Percentiles rank a stretch among this genome's conserved stretches.
These are phyloP conservation scores for Dryomyza anilis DNA, from an alignment of 2,888 invertebrate species.

Conservation along the genomic window DNA sequence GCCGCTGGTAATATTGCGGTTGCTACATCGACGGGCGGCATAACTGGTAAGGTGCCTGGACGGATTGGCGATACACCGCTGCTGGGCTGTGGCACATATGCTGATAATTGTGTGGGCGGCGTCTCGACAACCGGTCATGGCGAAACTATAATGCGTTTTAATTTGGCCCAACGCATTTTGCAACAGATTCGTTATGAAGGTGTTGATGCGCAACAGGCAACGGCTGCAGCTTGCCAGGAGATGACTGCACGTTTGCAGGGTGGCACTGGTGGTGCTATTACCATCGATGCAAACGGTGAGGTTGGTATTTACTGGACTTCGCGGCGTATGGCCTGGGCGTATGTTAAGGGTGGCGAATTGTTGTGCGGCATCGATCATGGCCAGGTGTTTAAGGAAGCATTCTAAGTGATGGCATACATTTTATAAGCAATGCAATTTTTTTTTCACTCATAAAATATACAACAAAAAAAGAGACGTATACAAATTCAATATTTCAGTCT, in stretches of 20 bases:
- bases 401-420: slow-evolving; percentile 29
- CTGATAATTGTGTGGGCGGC: slow-evolving; percentile 73
- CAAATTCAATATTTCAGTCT: no score
- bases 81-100: slow-evolving; percentile 76
- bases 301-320: slow-evolving; percentile 74
- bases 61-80: slow-evolving; percentile 78
- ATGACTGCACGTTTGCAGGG: slow-evolving; percentile 73
- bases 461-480: not conserved
- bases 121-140: slow-evolving; percentile 85
- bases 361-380: slow-evolving; percentile 67
- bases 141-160: slow-evolving; percentile 78
- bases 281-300: slow-evolving; percentile 70
- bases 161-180: slow-evolving; percentile 74
- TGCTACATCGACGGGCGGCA: slow-evolving; percentile 85
- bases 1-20: slow-evolving; percentile 73
- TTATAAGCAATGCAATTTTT: no score
- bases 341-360: slow-evolving; percentile 62
- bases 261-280: slow-evolving; percentile 77
- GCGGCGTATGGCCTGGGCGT: slow-evolving; percentile 73
- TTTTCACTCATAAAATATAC: no score
- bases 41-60: slow-evolving; percentile 77
- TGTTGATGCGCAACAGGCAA: slow-evolving; percentile 67
- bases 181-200: slow-evolving; percentile 68
- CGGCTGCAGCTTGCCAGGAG: slow-evolving; percentile 66
- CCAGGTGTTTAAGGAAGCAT: slow-evolving; percentile 50